Conservation (phyloP, 2,113 vertebrate species). For the Cephalopholis sonnerati region DNA sequence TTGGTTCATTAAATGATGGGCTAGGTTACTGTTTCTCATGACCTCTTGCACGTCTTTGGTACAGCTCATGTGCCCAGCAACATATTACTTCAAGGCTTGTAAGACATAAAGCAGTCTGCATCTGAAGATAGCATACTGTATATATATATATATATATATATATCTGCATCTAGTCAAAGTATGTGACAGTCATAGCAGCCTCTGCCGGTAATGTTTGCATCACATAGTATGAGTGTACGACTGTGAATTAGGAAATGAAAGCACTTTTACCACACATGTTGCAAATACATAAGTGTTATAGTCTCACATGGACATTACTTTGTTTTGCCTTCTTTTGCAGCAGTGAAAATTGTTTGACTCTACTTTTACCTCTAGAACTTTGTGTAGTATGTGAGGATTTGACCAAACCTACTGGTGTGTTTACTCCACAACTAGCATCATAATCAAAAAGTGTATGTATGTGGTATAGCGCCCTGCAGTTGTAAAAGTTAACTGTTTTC, state of each 20-base stretch:
- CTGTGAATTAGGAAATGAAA: background rate
- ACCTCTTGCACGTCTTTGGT: conserved; percentile 30
- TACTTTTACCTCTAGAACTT: background rate
- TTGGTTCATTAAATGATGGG: conserved; percentile 31
- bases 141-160: no score
- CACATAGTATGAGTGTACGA: background rate
- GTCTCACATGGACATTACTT: background rate
- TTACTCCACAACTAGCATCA: no score
- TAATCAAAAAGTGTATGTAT: no score
- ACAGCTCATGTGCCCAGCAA: conserved; percentile 23
- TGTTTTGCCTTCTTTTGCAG: background rate
- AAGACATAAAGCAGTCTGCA: background rate
- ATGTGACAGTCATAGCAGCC: background rate
- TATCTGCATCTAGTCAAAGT: background rate
- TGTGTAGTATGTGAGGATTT: background rate
- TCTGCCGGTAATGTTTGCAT: background rate
- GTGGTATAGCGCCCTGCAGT: no score
- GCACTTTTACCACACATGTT: background rate
- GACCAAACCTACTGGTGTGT: background rate
- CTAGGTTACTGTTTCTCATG: conserved; percentile 53
- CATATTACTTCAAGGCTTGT: background rate
- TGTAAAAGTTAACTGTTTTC: no score
- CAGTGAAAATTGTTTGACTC: background rate
- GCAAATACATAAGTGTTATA: background rate
- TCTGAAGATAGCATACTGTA: background rate